Evolutionary conservation across 1,140 invertebrate genomes (phyloP).

Genomic region (Hylaeus anthracinus): DNA sequence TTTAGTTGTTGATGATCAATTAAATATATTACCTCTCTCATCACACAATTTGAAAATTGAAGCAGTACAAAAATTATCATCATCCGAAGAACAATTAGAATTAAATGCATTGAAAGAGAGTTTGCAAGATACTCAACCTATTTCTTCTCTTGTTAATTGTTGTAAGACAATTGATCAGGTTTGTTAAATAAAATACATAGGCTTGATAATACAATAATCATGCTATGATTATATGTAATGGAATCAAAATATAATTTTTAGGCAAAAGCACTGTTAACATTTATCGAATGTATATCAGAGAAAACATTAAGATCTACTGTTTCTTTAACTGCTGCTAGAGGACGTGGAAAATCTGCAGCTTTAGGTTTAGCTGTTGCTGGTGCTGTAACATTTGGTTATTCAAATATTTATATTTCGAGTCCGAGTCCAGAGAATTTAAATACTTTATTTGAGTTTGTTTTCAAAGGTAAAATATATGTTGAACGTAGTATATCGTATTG

Average conservation of each 20-base stretch:
- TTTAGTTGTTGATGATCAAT: conserved; percentile 96
- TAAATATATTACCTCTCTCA: conserved; percentile 95
- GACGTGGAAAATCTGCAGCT: conserved; percentile 98
- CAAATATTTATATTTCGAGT: conserved; percentile 99
- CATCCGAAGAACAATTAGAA: conserved; percentile 82
- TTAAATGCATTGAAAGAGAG: conserved; percentile 88
- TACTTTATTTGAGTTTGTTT: conserved; percentile 98
- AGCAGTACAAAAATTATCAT: conserved; percentile 82
- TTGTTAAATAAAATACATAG: neutral
- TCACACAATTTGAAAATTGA: conserved; percentile 92
- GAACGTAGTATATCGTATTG: neutral
- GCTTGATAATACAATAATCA: conserved; percentile 9
- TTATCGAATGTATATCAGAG: conserved; percentile 97
- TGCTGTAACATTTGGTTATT: conserved; percentile 93
- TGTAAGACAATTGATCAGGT: conserved; percentile 97
- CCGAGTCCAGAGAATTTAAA: conserved; percentile 99
- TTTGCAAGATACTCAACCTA: conserved; percentile 93
- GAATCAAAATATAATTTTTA: conserved; percentile 65
- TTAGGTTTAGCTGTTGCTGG: conserved; percentile 96
- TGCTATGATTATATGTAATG: neutral
- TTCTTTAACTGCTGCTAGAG: conserved; percentile 97
- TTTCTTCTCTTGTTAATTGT: conserved; percentile 93
- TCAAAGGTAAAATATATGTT: conserved; percentile 85
- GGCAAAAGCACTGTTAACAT: conserved; percentile 94
- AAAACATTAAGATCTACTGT: conserved; percentile 95